Conservation (phyloP, 37 sponge, comb jelly and placozoan species). For the Petrosia ficiformis region DNA sequence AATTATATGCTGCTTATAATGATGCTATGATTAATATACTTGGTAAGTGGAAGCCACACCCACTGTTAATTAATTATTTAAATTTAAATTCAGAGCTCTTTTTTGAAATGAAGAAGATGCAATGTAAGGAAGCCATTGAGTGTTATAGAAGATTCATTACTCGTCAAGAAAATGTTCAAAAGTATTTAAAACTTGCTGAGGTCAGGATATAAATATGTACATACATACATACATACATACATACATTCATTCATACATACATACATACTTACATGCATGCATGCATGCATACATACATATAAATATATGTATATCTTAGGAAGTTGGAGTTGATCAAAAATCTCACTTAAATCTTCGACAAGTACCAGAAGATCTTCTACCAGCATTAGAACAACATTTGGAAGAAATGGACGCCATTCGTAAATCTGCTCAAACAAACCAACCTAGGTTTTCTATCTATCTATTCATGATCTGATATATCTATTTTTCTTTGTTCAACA, state of each 20-base stretch:
- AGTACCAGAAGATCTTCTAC: conserved; percentile 75
- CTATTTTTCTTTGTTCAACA: too few species aligned
- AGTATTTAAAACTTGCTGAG: conserved; percentile 75
- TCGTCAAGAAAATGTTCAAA: conserved; percentile 63
- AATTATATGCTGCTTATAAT: conserved; percentile 80
- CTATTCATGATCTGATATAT: conserved; percentile 1
- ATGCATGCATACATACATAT: background rate
- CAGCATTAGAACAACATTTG: conserved; percentile 79
- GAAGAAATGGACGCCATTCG: conserved; percentile 59
- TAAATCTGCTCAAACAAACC: conserved; percentile 17
- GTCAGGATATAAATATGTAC: conserved; percentile 23
- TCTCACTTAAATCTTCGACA: conserved; percentile 62
- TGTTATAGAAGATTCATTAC: conserved; percentile 69
- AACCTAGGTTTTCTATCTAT: conserved; percentile 31
- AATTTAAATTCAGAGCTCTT: conserved; percentile 50
- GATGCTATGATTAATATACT: conserved; percentile 78
- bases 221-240: background rate
- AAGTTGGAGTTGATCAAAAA: conserved; percentile 68
- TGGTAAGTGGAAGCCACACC: conserved; percentile 35
- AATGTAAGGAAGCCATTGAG: conserved; percentile 76
- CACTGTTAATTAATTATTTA: background rate
- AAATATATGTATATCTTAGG: conserved; percentile 14
- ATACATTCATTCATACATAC: background rate
- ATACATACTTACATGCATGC: too few species aligned
- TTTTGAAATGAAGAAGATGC: conserved; percentile 87